Evolutionary conservation across 2,888 invertebrate genomes (phyloP).

Genomic region (Sericinus montela): DNA sequence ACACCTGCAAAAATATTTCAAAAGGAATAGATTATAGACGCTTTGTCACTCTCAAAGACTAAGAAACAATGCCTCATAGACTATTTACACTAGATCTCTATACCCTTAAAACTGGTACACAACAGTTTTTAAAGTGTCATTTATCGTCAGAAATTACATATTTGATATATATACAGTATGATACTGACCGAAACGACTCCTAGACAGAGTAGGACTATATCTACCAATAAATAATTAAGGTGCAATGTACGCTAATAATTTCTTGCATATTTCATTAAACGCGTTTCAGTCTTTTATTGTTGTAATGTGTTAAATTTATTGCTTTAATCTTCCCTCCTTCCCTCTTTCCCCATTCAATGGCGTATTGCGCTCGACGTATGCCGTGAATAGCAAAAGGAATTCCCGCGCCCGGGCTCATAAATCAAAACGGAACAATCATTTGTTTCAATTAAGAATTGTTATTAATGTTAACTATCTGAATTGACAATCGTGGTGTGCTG

Average conservation of each 20-base stretch:
- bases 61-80: no score
- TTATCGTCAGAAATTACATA: no score
- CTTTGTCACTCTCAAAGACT: no score
- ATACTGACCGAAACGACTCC: no score
- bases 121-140: no score
- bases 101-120: no score
- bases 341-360: slow-evolving; percentile 10
- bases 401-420: slow-evolving; percentile 12
- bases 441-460: slow-evolving; percentile 15
- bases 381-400: slow-evolving; percentile 10
- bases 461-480: slow-evolving; percentile 25
- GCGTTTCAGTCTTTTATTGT: slow-evolving; percentile 9
- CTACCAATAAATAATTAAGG: no score
- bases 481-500: slow-evolving; percentile 1
- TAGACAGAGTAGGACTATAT: no score
- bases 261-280: slow-evolving; percentile 10
- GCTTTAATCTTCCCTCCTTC: slow-evolving; percentile 15
- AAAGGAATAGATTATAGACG: no score
- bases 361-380: slow-evolving; percentile 10
- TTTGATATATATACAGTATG: no score
- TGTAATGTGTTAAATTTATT: slow-evolving; percentile 13
- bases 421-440: slow-evolving; percentile 19
- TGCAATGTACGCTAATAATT: slow-evolving; percentile 16
- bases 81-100: no score
- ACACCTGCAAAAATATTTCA: no score